Conservation (phyloP, 2,113 vertebrate genomes). For the Cariama cristata region DNA sequence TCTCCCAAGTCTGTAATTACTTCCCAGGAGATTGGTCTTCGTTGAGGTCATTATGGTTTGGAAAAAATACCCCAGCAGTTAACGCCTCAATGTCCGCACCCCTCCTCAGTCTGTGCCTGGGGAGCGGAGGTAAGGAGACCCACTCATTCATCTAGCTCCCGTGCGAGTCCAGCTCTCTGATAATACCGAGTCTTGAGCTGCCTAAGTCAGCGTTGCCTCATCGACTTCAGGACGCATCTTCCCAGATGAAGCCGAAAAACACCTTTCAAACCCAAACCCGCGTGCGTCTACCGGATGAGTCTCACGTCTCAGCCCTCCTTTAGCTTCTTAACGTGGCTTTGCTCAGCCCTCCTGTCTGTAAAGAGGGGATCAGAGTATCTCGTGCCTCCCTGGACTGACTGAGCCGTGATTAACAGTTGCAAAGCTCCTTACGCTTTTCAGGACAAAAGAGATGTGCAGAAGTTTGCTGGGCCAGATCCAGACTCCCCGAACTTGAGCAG, state of each 20-base stretch:
- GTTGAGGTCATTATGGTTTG: background rate
- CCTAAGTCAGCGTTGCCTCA: rapidly evolving
- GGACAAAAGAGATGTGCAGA: background rate
- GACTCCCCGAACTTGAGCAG: rapidly evolving
- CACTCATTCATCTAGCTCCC: background rate
- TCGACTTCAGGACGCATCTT: background rate
- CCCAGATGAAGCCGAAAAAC: background rate
- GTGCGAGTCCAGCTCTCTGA: rapidly evolving
- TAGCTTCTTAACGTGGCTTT: background rate
- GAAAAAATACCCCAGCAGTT: background rate
- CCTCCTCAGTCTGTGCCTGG: background rate
- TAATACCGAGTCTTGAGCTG: background rate
- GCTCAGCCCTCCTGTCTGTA: background rate
- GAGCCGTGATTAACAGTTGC: rapidly evolving
- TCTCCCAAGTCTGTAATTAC: background rate
- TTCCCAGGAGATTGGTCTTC: background rate
- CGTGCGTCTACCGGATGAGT: rapidly evolving
- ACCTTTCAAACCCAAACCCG: background rate
- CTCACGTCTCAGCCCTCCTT: background rate
- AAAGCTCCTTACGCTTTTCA: background rate
- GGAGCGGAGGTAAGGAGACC: background rate
- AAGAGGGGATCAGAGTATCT: background rate
- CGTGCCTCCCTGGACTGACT: background rate
- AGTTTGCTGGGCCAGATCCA: background rate
- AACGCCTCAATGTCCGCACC: background rate